Evolutionary conservation across 64 coral and sea anemone genomes (phyloP), one percentile per base, ranked within the genome.

Genomic region (Catalaphyllia jardinei): DNA sequence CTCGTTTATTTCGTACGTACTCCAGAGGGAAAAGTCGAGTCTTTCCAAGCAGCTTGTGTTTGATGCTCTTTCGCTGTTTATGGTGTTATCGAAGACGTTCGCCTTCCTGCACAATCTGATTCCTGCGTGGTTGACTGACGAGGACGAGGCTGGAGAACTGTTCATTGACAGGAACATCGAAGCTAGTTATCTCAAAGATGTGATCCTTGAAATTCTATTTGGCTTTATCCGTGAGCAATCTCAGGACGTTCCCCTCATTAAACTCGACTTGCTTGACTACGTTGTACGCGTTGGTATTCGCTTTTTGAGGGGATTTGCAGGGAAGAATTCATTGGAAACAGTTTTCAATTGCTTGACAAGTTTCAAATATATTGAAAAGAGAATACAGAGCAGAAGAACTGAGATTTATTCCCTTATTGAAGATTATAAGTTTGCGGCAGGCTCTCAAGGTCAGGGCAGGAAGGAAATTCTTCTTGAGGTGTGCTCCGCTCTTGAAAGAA

Each of bases 321-420:
- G 30, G n/a, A 77, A 19, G 29, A 75, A 87, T 87, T 50, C 52
- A 63, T 12, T 19, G 51, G 77, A 24, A 17, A 72, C 28, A 15
- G 74, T 80, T 62, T 87, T 49, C 57, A 29, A 28, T 20, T 87
- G 39, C 31, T 69, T 92, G 74, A 92, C 91, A 20, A 79, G 69
- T 25, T 86, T 57, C 50, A 55, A 69, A 22, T 87, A 79, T 87
- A 52, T 69, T 55, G 38, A 87, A 77, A 31, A 62, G 10, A 86
- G 85, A 60, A 55, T 92, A 39, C n/a, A 75, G 27, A 67, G 27
- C 16, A 87, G 38, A 24, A 35, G 81, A 20, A 79, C 51, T 54
- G 85, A 51, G 29, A 72, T 93, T 80, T 93, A 88, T 22, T 88
- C 74, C 74, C 74, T 93, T 29, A 72, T 86, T 79, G 39, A 76